These are phyloP conservation scores for Lordiphosa stackelbergi DNA, from an alignment of 1,140 invertebrate species.

Conservation along the genomic window DNA sequence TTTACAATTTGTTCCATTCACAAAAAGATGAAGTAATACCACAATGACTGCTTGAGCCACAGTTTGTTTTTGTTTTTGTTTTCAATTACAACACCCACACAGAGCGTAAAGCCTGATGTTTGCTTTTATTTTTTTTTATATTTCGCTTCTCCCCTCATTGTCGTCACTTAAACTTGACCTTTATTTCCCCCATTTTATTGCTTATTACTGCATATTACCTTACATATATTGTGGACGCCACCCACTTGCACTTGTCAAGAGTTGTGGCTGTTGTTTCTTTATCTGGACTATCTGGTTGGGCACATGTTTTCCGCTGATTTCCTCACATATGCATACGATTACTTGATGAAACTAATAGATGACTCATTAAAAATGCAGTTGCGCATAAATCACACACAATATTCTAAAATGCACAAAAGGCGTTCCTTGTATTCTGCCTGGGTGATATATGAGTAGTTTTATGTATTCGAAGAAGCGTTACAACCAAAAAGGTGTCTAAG, in stretches of 20 bases:
- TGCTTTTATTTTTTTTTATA: constrained; percentile 9
- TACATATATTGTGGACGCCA: constrained; percentile 34
- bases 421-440: constrained; percentile 4
- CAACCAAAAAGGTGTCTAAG: constrained; percentile 34
- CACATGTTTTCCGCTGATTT: constrained; percentile 46
- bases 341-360: constrained; percentile 4
- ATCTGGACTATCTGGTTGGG: constrained; percentile 8
- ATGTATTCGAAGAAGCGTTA: constrained; percentile 41
- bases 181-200: constrained; percentile 65
- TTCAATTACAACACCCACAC: constrained; percentile 20
- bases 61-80: constrained; percentile 12
- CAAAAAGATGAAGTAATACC: no score
- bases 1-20: no score
- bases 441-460: constrained; percentile 47
- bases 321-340: constrained; percentile 15
- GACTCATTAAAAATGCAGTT: constrained; percentile 54
- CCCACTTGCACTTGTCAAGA: constrained; percentile 29
- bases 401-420: background rate
- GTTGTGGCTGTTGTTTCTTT: background rate
- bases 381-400: constrained; percentile 49
- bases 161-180: constrained; percentile 68
- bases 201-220: constrained; percentile 54
- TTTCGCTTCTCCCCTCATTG: constrained; percentile 24
- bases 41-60: background rate
- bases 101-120: constrained; percentile 11